Base-by-base conservation (phyloP, 23 tunicate genomes). In the Oikopleura vanhoeffeni region DNA sequence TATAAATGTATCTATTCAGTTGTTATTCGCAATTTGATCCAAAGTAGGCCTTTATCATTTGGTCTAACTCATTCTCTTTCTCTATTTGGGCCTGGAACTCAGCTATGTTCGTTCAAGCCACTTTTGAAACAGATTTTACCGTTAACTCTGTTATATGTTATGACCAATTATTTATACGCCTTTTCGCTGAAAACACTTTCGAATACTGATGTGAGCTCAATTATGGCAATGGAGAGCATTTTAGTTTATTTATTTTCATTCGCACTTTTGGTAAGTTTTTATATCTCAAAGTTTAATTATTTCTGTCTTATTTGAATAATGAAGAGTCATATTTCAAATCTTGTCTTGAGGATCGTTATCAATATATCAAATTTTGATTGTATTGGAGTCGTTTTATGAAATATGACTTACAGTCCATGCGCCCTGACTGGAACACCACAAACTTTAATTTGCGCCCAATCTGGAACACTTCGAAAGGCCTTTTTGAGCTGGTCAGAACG, bases 81-180 rank as follows among this genome's bases (percentile, higher is more conserved):
- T 3, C 35, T 71, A 71, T 71, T 71, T 71, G 79, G 79, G 34
- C 79, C 79, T 28, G 79, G 79, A 24, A 30, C 35, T 18, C 79
- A 30, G 35, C 34, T 71, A 32, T 71, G 79, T 32, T 71, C 79
- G 3, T 71, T 28, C 34, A 71, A 71, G 38, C 79, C 79, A 2
- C 27, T 71, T 71, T 30, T 71, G 36, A 28, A 3, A 38, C 27
- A 32, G 38, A 38, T 71, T 24, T 30, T 71, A 18, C 79, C 79
- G 2, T 32, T 71, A 38, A 24, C 38, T 2, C 2, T 71, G 2
- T 18, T 71, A 2, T 71, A 71, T 32, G 34, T 71, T 38, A 30
- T 71, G 36, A 71, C 79, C 34, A 71, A 71, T 38, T 71, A 71
- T 38, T 30, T 71, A 18, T 71, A 71, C 35, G 79, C 79, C 4